Conservation (phyloP, 1,140 invertebrate species). For the Drosophila nannoptera region DNA sequence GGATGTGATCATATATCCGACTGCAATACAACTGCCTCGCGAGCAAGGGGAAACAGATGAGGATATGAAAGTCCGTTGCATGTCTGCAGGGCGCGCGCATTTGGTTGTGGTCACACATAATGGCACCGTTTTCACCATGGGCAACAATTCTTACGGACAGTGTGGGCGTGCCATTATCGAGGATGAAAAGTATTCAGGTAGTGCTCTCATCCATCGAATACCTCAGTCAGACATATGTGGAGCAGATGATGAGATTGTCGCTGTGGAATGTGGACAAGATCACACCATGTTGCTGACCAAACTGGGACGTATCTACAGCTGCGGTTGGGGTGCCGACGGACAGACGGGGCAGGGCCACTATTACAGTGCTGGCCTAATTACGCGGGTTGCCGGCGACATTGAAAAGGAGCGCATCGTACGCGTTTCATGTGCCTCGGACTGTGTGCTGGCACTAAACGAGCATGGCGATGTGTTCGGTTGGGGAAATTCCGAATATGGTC, state of each 20-base stretch:
- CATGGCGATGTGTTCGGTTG: conserved; percentile 97
- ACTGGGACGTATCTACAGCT: conserved; percentile 90
- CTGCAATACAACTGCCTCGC: conserved; percentile 87
- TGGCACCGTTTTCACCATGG: conserved; percentile 90
- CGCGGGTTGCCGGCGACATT: conserved; percentile 88
- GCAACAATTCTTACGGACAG: conserved; percentile 96
- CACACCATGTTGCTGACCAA: conserved; percentile 91
- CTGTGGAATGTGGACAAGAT: conserved; percentile 91
- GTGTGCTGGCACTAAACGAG: conserved; percentile 93
- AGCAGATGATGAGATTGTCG: conserved; percentile 83
- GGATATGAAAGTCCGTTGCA: conserved; percentile 67
- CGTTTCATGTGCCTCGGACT: conserved; percentile 89
- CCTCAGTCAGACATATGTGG: conserved; percentile 81
- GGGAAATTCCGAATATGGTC: conserved; percentile 97
- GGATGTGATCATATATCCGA: conserved; percentile 86
- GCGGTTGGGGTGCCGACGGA: conserved; percentile 96
- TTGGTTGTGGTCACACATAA: conserved; percentile 88
- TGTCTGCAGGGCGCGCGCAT: conserved; percentile 94
- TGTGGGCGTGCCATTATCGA: conserved; percentile 91
- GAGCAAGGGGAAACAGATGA: conserved; percentile 79
- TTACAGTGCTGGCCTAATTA: conserved; percentile 82
- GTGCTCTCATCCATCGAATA: conserved; percentile 84
- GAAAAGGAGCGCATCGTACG: conserved; percentile 90
- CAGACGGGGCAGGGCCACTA: conserved; percentile 93
- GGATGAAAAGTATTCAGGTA: conserved; percentile 87